Evolutionary conservation across 2,797 vertebrate genomes (phyloP).

Genomic region (Ibycter americanus): DNA sequence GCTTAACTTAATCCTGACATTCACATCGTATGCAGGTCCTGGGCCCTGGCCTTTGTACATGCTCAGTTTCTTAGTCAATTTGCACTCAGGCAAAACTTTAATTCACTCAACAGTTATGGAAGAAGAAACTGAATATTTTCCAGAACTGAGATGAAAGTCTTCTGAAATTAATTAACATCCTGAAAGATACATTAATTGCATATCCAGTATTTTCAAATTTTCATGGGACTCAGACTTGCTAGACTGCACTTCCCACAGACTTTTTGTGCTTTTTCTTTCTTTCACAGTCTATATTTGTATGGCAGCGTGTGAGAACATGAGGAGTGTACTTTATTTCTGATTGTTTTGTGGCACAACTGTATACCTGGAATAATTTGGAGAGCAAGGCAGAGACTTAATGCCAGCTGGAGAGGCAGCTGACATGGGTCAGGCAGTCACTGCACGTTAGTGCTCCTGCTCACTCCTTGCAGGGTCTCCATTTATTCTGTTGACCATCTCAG

Average conservation of each 20-base stretch:
- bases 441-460: background rate
- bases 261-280: background rate
- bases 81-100: background rate
- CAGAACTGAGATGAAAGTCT: background rate
- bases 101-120: background rate
- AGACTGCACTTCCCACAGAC: background rate
- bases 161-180: background rate
- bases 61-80: background rate
- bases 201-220: background rate
- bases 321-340: background rate
- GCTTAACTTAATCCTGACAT: background rate
- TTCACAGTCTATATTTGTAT: background rate
- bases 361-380: background rate
- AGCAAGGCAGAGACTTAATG: background rate
- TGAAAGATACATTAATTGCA: background rate
- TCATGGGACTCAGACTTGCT: background rate
- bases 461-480: background rate
- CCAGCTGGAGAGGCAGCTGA: background rate
- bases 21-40: background rate
- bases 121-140: background rate
- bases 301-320: background rate
- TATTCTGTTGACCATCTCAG: background rate
- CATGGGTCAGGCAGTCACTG: background rate
- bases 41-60: background rate
- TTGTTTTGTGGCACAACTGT: background rate